Percentiles rank a stretch among this genome's conserved stretches.
Conservation (phyloP, 2,113 vertebrate genomes). For the Sylvia atricapilla region DNA sequence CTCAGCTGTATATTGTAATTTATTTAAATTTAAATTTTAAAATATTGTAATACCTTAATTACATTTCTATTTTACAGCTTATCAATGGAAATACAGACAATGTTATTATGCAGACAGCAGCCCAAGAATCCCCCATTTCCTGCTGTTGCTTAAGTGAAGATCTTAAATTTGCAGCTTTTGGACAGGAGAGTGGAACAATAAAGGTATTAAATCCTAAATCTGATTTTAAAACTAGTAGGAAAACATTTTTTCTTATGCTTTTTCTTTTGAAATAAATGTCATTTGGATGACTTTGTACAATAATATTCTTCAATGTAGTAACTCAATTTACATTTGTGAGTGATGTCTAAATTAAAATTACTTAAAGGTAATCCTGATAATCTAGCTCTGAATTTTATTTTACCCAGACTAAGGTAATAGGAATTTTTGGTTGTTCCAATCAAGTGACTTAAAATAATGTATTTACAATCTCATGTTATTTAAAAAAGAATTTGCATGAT, state of each 20-base stretch:
- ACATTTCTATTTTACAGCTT: slow-evolving; percentile 75
- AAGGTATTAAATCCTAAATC: slow-evolving; percentile 74
- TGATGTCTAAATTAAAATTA: not conserved
- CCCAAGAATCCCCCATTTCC: slow-evolving; percentile 76
- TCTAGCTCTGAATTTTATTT: not conserved
- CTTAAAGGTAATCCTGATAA: not conserved
- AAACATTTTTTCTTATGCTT: not conserved
- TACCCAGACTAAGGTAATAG: not conserved
- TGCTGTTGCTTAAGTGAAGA: slow-evolving; percentile 82
- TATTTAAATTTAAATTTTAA: not conserved
- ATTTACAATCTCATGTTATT: not conserved
- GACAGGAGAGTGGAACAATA: slow-evolving; percentile 80
- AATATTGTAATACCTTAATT: not conserved
- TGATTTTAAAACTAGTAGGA: not conserved
- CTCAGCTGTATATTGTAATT: not conserved
- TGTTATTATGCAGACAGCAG: slow-evolving; percentile 77
- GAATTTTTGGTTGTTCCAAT: not conserved
- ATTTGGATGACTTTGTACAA: not conserved
- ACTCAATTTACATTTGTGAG: not conserved
- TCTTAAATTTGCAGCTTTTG: slow-evolving; percentile 76
- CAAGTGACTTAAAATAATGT: not conserved
- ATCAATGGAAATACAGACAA: slow-evolving; percentile 78
- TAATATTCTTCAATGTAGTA: not conserved
- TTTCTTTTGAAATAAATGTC: not conserved
- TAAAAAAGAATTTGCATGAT: not conserved